Conservation (phyloP, 2,113 vertebrate genomes). For the Antechinus stuartii region DNA sequence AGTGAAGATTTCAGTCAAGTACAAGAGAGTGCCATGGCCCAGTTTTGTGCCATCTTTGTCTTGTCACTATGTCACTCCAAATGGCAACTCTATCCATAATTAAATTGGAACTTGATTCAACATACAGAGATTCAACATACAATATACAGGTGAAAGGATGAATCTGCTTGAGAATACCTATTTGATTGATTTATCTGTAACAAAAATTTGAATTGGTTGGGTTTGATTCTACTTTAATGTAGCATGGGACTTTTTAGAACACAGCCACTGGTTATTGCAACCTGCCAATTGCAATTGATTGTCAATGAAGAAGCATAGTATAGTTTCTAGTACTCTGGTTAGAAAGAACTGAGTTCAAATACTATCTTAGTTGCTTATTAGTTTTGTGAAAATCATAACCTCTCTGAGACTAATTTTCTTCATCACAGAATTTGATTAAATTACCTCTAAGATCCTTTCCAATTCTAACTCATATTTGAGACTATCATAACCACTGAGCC, state of each 20-base stretch:
- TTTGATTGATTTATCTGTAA: not conserved
- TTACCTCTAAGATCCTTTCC: not conserved
- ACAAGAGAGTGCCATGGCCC: slow-evolving; percentile 14
- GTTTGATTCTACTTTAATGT: not conserved
- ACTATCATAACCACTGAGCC: not conserved
- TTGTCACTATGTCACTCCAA: slow-evolving; percentile 5
- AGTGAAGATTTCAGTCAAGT: slow-evolving; percentile 14
- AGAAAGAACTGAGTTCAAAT: not conserved
- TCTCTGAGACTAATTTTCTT: not conserved
- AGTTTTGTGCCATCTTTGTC: slow-evolving; percentile 49
- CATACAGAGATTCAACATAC: not conserved
- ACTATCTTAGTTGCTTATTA: not conserved
- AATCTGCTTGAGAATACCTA: not conserved
- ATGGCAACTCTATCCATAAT: not conserved
- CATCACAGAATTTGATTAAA: not conserved
- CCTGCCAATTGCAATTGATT: not conserved
- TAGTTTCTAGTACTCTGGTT: not conserved
- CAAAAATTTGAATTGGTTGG: not conserved
- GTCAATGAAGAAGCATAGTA: not conserved
- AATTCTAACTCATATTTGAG: not conserved
- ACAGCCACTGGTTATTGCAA: not conserved
- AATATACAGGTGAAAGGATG: not conserved
- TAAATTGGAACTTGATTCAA: not conserved
- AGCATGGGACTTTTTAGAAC: not conserved
- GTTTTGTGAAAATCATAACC: not conserved